Percentiles rank a stretch among this genome's conserved stretches.
Conservation (phyloP, 92 coral and sea anemone genomes). For the Blastomussa wellsi region DNA sequence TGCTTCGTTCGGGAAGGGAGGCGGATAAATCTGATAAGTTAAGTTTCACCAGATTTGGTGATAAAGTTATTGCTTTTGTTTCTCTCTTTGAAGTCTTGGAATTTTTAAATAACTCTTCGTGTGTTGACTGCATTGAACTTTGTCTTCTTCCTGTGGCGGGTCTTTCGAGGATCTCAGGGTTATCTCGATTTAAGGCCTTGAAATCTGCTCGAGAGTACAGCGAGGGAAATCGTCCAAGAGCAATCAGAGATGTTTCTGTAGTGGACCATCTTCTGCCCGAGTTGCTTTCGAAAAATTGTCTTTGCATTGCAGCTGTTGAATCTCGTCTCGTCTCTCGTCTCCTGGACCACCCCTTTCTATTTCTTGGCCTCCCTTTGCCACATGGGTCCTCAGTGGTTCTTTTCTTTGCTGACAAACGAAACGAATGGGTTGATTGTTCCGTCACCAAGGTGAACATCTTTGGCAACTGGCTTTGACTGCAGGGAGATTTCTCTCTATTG, state of each 20-base stretch:
- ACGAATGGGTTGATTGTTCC: conserved; percentile 16
- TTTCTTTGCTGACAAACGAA: conserved; percentile 28
- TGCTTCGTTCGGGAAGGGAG: conserved; percentile 7
- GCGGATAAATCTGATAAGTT: background rate
- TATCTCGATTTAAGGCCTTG: background rate
- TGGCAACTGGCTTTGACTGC: conserved; percentile 23
- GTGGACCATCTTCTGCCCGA: conserved; percentile 15
- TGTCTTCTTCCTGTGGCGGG: background rate
- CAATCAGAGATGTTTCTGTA: background rate
- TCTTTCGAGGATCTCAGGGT: background rate
- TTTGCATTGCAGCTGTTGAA: conserved; percentile 1
- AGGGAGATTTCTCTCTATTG: background rate
- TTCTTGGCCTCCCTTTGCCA: background rate
- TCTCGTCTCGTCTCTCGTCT: background rate
- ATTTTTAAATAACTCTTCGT: background rate
- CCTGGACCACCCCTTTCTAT: background rate
- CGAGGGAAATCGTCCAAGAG: conserved; percentile 6
- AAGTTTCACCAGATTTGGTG: background rate
- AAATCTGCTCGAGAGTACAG: conserved; percentile 27
- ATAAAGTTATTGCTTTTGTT: background rate
- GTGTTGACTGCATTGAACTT: background rate
- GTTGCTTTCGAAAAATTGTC: background rate
- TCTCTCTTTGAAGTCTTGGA: background rate
- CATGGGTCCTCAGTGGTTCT: background rate
- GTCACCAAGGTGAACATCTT: conserved; percentile 22